A percentile compares a stretch with the other conserved stretches of the same genome.
These are phyloP conservation scores for Hiodon alosoides DNA, from an alignment of 2,113 vertebrate genomes.

Conservation along the genomic window DNA sequence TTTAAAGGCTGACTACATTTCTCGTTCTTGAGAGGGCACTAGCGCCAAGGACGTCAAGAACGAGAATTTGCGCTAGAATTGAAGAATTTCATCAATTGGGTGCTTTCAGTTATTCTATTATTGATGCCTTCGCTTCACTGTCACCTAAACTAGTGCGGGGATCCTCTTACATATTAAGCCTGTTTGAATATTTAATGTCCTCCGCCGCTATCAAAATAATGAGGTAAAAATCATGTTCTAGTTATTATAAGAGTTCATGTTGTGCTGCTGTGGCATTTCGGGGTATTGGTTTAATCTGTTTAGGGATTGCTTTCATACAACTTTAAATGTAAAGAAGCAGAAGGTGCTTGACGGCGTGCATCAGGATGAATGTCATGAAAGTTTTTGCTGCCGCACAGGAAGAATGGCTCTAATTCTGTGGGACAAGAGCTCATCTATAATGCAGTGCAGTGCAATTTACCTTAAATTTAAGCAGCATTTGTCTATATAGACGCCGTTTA, in stretches of 20 bases:
- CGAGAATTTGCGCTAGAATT: slow-evolving; percentile 6
- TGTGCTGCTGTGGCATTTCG: background rate
- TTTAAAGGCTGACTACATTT: slow-evolving; percentile 26
- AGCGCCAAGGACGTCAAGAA: background rate
- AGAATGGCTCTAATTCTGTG: slow-evolving; percentile 47
- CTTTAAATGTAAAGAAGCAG: background rate
- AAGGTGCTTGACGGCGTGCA: slow-evolving; percentile 45
- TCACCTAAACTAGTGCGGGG: slow-evolving; percentile 59
- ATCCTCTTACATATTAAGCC: slow-evolving; percentile 68
- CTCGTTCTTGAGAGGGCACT: no score
- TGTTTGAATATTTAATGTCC: slow-evolving; percentile 68
- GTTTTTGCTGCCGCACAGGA: slow-evolving; percentile 49
- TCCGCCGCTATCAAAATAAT: slow-evolving; percentile 40
- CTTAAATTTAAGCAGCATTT: background rate
- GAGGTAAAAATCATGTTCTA: background rate
- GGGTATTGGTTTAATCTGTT: slow-evolving; percentile 21
- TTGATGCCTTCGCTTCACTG: slow-evolving; percentile 60
- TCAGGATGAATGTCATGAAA: slow-evolving; percentile 49
- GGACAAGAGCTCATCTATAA: slow-evolving; percentile 56
- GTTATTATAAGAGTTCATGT: background rate
- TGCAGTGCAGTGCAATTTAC: slow-evolving; percentile 39
- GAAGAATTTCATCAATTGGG: background rate
- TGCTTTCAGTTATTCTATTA: slow-evolving; percentile 54
- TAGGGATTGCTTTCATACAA: background rate
- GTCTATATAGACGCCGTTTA: no score